Percentiles rank a stretch among this genome's conserved stretches.
phyloP scores from a whole-genome alignment of 1,140 invertebrate species.

The Sarcophaga bullata region DNA sequence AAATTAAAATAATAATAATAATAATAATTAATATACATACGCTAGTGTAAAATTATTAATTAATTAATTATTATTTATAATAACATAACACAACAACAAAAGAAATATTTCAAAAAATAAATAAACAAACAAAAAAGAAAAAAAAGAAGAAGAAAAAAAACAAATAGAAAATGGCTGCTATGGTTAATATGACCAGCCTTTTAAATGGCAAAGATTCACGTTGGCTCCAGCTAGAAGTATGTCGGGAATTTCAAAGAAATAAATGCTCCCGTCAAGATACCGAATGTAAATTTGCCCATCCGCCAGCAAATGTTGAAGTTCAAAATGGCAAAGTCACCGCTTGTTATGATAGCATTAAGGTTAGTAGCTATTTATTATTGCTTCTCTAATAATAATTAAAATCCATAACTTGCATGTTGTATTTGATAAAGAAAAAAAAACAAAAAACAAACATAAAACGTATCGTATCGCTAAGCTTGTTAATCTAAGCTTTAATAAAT shows the following conservation, averaged over 20 bases:
- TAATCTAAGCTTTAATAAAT: too few relatives aligned
- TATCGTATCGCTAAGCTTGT: too few relatives aligned
- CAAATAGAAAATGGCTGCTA: constrained; percentile 80
- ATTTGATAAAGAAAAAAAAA: background rate
- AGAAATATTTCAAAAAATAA: background rate
- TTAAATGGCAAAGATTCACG: constrained; percentile 98
- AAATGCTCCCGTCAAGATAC: constrained; percentile 98
- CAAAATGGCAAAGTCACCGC: constrained; percentile 99
- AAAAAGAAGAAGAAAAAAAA: constrained; percentile 45
- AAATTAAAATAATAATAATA: background rate
- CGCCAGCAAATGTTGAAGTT: constrained; percentile 98
- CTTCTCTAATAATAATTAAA: background rate
- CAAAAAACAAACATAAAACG: too few relatives aligned
- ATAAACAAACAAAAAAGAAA: background rate
- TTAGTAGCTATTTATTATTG: constrained; percentile 68
- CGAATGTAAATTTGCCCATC: constrained; percentile 99
- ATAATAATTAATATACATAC: constrained; percentile 4
- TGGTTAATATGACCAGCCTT: constrained; percentile 97
- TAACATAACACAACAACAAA: background rate
- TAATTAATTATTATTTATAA: too few relatives aligned
- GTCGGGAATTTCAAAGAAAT: constrained; percentile 98
- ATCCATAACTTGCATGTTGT: background rate
- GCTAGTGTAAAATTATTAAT: constrained; percentile 30
- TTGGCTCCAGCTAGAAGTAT: constrained; percentile 99
- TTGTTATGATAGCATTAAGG: constrained; percentile 99